A percentile compares a stretch with the other conserved stretches of the same genome.
Evolutionary conservation across 2,888 invertebrate genomes (phyloP).

Genomic region (Caenorhabditis sp.): DNA sequence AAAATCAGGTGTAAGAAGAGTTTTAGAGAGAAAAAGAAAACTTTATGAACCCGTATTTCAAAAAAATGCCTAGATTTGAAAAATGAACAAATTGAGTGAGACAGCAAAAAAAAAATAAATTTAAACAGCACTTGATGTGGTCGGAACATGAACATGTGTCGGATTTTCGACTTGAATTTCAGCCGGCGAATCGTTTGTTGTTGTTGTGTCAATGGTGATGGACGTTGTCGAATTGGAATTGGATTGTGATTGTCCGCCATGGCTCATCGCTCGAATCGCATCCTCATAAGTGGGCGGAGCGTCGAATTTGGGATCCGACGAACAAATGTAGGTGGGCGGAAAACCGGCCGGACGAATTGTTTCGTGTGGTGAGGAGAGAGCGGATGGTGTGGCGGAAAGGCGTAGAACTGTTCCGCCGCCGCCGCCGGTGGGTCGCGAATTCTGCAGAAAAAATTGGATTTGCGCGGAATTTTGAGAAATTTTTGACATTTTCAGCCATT

Average conservation of each 20-base stretch:
- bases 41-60: not conserved
- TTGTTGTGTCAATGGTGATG: constrained; percentile 3
- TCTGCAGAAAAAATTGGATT: not conserved
- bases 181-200: constrained; percentile 8
- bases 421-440: not conserved
- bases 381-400: constrained; percentile 17
- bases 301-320: constrained; percentile 47
- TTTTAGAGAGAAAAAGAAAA: not conserved
- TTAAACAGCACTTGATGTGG: constrained; percentile 15
- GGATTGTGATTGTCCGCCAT: not conserved
- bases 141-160: constrained; percentile 29
- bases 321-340: constrained; percentile 45
- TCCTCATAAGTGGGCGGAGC: constrained; percentile 52
- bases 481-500: no score
- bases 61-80: not conserved
- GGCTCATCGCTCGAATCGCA: constrained; percentile 36
- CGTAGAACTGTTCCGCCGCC: constrained; percentile 11
- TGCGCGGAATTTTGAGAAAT: no score
- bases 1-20: no score
- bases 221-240: not conserved
- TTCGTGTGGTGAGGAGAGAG: constrained; percentile 19
- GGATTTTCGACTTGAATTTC: constrained; percentile 36
- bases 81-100: not conserved
- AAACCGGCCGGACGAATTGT: constrained; percentile 18
- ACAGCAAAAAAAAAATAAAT: not conserved